A percentile compares a stretch with the other conserved stretches of the same genome.
Conservation (phyloP, 2,888 invertebrate species). For the Chloroclystis v-ata region DNA sequence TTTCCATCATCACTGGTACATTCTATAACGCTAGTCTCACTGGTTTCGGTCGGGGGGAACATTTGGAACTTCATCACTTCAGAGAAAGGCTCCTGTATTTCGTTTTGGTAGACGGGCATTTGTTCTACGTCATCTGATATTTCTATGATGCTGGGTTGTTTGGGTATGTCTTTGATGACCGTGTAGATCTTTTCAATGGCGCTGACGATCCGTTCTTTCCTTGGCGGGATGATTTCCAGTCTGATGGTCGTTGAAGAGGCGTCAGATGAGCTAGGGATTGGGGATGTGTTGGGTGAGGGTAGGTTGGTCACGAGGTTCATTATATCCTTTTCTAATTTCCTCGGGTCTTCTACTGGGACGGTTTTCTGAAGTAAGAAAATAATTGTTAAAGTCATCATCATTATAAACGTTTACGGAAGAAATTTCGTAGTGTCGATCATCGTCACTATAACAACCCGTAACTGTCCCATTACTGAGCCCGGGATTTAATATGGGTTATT, state of each 20-base stretch:
- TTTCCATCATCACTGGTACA: neutral
- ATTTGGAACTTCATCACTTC: conserved; percentile 5
- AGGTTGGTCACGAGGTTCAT: conserved; percentile 75
- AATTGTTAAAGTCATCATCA: too few relatives aligned
- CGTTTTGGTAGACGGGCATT: too few relatives aligned
- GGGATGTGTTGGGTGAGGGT: conserved; percentile 40
- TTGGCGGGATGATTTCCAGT: conserved; percentile 54
- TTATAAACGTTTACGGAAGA: too few relatives aligned
- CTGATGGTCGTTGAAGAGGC: conserved; percentile 15
- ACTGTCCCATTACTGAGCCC: too few relatives aligned
- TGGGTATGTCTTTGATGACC: conserved; percentile 42
- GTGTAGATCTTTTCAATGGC: conserved; percentile 59
- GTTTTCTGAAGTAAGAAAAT: conserved; percentile 33
- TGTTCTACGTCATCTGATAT: neutral
- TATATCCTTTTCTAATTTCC: conserved; percentile 82
- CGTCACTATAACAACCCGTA: too few relatives aligned
- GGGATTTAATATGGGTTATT: too few relatives aligned
- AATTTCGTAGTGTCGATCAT: too few relatives aligned
- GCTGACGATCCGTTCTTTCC: conserved; percentile 52
- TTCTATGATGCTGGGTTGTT: conserved; percentile 4
- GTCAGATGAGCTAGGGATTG: conserved; percentile 2
- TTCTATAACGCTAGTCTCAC: neutral
- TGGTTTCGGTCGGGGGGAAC: neutral
- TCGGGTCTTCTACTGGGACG: conserved; percentile 81
- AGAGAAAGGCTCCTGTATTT: too few relatives aligned